Evolutionary conservation across 2,888 invertebrate species (phyloP), one percentile per base, ranked within the genome.

Genomic region (Cacoxenus indagator): DNA sequence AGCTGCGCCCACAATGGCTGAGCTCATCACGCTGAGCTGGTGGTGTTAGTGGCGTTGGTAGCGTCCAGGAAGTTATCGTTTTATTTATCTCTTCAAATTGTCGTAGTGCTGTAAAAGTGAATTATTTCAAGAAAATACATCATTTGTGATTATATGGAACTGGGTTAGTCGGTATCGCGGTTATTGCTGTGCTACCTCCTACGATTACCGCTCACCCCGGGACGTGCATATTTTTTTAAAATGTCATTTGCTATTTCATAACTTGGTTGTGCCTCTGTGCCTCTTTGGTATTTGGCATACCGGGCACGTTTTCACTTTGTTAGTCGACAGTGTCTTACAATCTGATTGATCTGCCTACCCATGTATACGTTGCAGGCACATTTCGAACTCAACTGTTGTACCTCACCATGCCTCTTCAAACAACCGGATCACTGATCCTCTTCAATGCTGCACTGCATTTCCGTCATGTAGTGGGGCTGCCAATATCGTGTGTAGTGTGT

Each of bases 1-100:
- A 1, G 92, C 92, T 68, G 90, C 91, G 71, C 90, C 90, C 77
- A 92, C 90, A 86, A 93, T 90, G 68, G 92, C 89, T 48, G 80
- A 81, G 87, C 93, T 93, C 92, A 93, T n/a, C n/a, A n/a, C n/a
- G n/a, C n/a, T n/a, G n/a, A n/a, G n/a, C n/a, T n/a, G n/a, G n/a
- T n/a, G n/a, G n/a, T n/a, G n/a, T n/a, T n/a, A n/a, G n/a, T n/a
- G n/a, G n/a, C n/a, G n/a, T n/a, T n/a, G n/a, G n/a, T n/a, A n/a
- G n/a, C n/a, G n/a, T n/a, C n/a, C n/a, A n/a, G n/a, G n/a, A n/a
- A n/a, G n/a, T n/a, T n/a, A n/a, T n/a, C n/a, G n/a, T n/a, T n/a
- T n/a, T n/a, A n/a, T n/a, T n/a, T n/a, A n/a, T n/a, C n/a, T n/a
- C n/a, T n/a, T n/a, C n/a, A n/a, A n/a, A n/a, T n/a, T n/a, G n/a